Evolutionary conservation across 2,797 vertebrate species (phyloP).

Genomic region (Arrhamphus sclerolepis): DNA sequence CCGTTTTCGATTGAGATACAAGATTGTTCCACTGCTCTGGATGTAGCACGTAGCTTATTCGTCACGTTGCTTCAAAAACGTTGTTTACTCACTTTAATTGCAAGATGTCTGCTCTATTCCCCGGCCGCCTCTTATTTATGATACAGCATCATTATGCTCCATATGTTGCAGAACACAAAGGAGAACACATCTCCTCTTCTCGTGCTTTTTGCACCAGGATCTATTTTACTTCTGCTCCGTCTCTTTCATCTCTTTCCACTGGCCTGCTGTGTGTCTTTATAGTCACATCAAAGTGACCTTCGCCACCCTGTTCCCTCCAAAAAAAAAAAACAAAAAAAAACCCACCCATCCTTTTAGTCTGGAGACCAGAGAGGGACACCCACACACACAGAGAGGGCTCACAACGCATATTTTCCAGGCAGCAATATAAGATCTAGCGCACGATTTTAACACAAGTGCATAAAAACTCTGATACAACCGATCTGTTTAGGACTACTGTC

Average conservation of each 20-base stretch:
- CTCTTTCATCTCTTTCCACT: conserved; percentile 72
- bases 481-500: not conserved
- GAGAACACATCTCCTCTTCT: conserved; percentile 30
- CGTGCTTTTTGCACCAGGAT: conserved; percentile 47
- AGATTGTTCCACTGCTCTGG: conserved; percentile 16
- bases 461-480: conserved; percentile 6
- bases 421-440: conserved; percentile 43
- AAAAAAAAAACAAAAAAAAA: no score
- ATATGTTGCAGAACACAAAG: conserved; percentile 22
- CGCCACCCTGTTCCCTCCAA: conserved; percentile 51
- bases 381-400: conserved; percentile 13
- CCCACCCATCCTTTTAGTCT: conserved; percentile 44
- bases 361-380: conserved; percentile 21
- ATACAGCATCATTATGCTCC: conserved; percentile 70
- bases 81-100: conserved; percentile 75
- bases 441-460: conserved; percentile 10
- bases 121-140: conserved; percentile 64
- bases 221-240: conserved; percentile 57
- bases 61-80: conserved; percentile 37
- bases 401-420: conserved; percentile 48
- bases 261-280: conserved; percentile 72
- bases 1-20: not conserved
- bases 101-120: conserved; percentile 66
- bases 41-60: conserved; percentile 15
- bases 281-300: conserved; percentile 80